Base-by-base conservation (phyloP, 2,888 invertebrate genomes). In the Serrognathus titanus region DNA sequence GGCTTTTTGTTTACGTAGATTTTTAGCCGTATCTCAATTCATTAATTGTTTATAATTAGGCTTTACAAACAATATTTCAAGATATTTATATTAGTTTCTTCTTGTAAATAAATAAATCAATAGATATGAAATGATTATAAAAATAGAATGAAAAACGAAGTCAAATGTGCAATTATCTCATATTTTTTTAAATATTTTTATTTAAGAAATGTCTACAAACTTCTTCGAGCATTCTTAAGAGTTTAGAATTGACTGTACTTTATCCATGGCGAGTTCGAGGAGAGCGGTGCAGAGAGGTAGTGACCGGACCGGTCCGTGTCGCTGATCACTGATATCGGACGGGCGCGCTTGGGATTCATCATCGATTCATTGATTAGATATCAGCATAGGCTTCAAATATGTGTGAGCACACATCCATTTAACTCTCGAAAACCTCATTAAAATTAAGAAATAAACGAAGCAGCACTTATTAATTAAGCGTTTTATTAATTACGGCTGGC, bases 361-460 rank as follows among this genome's bases (percentile, higher is more conserved):
- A 73, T 73, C 73, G 75, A 75, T 75, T 73, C 75, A 74, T 74
- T 75, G 75, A 75, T 75, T 75, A 75, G 75, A 75, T 75, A 74
- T 71, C 72, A 65, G 68, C 66, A 63, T 63, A 63, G 58, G 65
- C 69, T 69, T 71, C 70, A 69, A 72, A 72, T 69, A 71, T 70
- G 71, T 69, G 69, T 67, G 69, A 69, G 70, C 69, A 63, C 64
- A 63, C 68, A 55, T 51, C 51, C 24, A 51, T 37, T 51, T 51
- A 46, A 31, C 36, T 11, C 31, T 48, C 36, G 31, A 48, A 36
- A 48, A 48, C 35, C 31, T 10, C 48, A 31, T 48, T 48, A 48
- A 48, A 48, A 48, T 31, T 48, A 31, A 48, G n/a, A 48, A 48
- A 36, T 35, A 35, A 35, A 35, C 11, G 9, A n/a, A 5, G 31